Evolutionary conservation across 53 echinoderm and acorn worm genomes (phyloP).

Genomic region (Echinarachnius parma): DNA sequence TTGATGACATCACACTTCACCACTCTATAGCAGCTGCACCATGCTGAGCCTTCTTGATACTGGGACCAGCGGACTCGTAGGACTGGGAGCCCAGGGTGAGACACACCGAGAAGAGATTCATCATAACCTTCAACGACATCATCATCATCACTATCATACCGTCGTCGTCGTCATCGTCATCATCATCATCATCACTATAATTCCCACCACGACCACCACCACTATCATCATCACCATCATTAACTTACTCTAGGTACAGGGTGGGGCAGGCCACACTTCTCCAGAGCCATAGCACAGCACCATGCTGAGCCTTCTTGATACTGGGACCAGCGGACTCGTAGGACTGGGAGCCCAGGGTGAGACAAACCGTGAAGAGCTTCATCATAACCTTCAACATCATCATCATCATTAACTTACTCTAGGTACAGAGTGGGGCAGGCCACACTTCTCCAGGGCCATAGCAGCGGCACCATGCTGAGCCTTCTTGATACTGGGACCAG

Average conservation of each 20-base stretch:
- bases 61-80: conserved; percentile 73
- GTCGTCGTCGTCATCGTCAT: too few relatives aligned
- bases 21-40: conserved; percentile 79
- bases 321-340: conserved; percentile 79
- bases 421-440: conserved; percentile 73
- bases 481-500: conserved; percentile 90
- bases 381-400: too few relatives aligned
- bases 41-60: conserved; percentile 98
- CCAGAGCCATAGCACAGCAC: conserved; percentile 75
- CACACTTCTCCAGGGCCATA: conserved; percentile 70
- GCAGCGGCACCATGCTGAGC: conserved; percentile 93
- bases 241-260: conserved; percentile 68
- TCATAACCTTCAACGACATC: too few relatives aligned
- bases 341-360: conserved; percentile 68
- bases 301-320: conserved; percentile 97
- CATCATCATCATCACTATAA: too few relatives aligned
- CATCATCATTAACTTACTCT: too few relatives aligned
- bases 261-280: conserved; percentile 70
- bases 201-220: too few relatives aligned
- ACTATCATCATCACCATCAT: too few relatives aligned
- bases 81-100: conserved; percentile 72
- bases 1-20: conserved; percentile 68
- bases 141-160: too few relatives aligned
- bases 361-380: conserved; percentile 76
- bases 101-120: conserved; percentile 77